These are phyloP conservation scores for Montifringilla adamsi DNA, from an alignment of 2,113 vertebrate species.

Conservation along the genomic window DNA sequence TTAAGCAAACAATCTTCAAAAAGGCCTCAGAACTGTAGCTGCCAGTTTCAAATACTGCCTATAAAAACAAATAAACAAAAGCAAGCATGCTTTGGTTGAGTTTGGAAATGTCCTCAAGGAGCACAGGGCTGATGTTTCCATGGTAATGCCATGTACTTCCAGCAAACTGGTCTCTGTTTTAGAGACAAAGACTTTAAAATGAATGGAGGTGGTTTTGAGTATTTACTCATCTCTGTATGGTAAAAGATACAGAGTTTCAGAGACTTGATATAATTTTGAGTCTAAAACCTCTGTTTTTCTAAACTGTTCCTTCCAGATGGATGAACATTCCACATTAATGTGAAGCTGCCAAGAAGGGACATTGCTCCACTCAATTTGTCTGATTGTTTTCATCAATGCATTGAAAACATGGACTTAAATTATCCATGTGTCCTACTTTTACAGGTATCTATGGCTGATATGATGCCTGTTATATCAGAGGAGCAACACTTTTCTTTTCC, in stretches of 20 bases:
- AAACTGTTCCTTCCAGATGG: neutral
- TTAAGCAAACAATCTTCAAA: slow-evolving; percentile 41
- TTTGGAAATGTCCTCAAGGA: neutral
- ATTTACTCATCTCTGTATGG: neutral
- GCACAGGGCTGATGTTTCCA: neutral
- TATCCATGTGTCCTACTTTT: neutral
- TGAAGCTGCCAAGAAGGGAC: neutral
- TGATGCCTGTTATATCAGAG: neutral
- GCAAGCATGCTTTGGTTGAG: neutral
- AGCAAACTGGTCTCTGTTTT: neutral
- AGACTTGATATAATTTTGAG: neutral
- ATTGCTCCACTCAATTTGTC: neutral
- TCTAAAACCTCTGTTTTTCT: neutral
- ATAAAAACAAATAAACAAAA: slow-evolving; percentile 37
- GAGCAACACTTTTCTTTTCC: neutral
- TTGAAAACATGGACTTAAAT: neutral
- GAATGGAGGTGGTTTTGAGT: neutral
- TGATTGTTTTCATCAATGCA: neutral
- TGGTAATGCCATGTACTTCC: neutral
- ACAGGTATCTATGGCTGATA: neutral
- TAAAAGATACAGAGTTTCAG: neutral
- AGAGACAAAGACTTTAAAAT: neutral
- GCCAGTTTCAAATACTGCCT: slow-evolving; percentile 1
- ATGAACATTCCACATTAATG: neutral
- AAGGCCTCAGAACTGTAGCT: neutral